These are phyloP conservation scores for Oasisia sp. DNA, from an alignment of 2,888 invertebrate genomes.

Conservation along the genomic window DNA sequence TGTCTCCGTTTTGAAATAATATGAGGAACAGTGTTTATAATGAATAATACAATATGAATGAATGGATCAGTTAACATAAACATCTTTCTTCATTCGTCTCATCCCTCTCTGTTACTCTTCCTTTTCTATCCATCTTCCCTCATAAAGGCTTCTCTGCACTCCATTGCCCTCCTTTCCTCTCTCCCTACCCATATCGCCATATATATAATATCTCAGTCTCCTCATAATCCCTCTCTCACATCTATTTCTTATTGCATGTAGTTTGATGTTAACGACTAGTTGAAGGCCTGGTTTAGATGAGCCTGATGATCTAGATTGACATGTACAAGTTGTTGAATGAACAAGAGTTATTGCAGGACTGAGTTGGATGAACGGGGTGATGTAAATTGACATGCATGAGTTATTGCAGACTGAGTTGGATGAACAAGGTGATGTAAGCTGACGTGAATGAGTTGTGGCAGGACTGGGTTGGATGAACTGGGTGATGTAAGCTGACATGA, in stretches of 20 bases:
- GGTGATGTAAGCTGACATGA: conserved; percentile 27
- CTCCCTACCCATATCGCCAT: neutral
- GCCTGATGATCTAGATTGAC: conserved; percentile 35
- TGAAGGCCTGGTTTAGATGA: conserved; percentile 42
- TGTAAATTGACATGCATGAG: no score
- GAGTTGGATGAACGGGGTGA: no score
- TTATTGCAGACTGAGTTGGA: conserved; percentile 36
- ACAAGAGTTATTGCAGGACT: no score
- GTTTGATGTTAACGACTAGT: neutral
- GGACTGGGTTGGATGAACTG: conserved; percentile 42
- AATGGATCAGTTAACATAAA: neutral
- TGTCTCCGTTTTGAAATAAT: neutral
- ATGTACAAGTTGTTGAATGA: no score
- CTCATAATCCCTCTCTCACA: no score
- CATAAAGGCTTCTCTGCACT: no score
- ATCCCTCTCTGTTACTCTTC: no score
- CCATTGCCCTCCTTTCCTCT: neutral
- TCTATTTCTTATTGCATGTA: conserved; percentile 18
- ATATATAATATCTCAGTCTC: no score
- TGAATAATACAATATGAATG: neutral
- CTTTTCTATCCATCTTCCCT: no score
- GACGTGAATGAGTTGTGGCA: neutral
- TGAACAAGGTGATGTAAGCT: conserved; percentile 38
- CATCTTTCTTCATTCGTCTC: no score
- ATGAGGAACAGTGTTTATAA: neutral